phyloP scores from a whole-genome alignment of 2,888 invertebrate species.

The Apoda limacodes region DNA sequence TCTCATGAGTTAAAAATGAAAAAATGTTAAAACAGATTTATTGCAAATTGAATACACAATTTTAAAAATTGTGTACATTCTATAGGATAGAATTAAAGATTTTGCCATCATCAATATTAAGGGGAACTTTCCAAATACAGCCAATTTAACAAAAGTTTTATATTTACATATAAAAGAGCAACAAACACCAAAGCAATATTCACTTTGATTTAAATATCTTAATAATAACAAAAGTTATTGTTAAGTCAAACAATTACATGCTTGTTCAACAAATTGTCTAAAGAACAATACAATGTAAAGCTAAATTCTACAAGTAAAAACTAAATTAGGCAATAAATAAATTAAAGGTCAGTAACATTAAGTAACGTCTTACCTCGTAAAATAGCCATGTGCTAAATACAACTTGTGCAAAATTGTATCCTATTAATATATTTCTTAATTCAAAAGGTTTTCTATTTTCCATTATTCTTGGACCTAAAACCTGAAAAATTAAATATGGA shows the following conservation, averaged over 20 bases:
- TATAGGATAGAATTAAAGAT: too few relatives aligned
- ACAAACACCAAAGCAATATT: too few relatives aligned
- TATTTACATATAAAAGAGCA: too few relatives aligned
- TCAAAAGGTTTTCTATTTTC: constrained; percentile 91
- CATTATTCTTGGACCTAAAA: constrained; percentile 90
- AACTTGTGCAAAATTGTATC: constrained; percentile 91
- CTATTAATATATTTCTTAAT: constrained; percentile 79
- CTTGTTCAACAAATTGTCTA: not conserved
- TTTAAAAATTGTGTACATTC: too few relatives aligned
- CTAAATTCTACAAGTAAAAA: constrained; percentile 3
- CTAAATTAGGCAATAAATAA: constrained; percentile 7
- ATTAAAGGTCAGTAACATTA: constrained; percentile 4
- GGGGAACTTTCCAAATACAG: too few relatives aligned
- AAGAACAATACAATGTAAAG: constrained; percentile 2
- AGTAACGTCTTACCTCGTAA: constrained; percentile 79
- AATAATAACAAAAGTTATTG: not conserved
- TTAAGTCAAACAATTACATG: not conserved
- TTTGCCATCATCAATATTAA: too few relatives aligned
- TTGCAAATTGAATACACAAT: too few relatives aligned
- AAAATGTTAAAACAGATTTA: too few relatives aligned
- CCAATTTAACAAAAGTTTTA: too few relatives aligned
- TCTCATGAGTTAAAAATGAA: too few relatives aligned
- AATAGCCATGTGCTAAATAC: constrained; percentile 91
- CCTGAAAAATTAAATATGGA: constrained; percentile 67
- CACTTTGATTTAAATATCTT: constrained; percentile 6